phyloP scores from a whole-genome alignment of 23 tunicate species.

The Ascidia mentula region DNA sequence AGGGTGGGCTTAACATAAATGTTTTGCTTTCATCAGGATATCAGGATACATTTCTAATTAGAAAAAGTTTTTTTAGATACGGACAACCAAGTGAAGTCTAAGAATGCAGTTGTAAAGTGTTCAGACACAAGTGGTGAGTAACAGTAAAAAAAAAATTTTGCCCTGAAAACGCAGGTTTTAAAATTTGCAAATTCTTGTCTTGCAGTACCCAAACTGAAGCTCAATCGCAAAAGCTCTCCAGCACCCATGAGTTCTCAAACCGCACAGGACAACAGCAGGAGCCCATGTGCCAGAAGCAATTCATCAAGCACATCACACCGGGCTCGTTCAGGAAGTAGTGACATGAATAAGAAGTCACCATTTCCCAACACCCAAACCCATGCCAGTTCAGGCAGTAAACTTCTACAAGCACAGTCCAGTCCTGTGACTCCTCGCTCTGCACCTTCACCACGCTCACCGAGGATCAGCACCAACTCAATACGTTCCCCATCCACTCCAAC shows the following conservation, averaged over 20 bases:
- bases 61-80: not conserved
- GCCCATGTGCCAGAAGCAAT: slow-evolving; percentile 12
- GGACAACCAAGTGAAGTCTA: not conserved
- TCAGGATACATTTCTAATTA: no score
- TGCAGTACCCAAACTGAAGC: not conserved
- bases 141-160: no score
- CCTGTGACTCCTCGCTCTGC: slow-evolving; percentile 16
- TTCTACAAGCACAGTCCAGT: not conserved
- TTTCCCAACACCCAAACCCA: slow-evolving; percentile 9
- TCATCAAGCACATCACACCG: slow-evolving; percentile 2
- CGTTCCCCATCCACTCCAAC: slow-evolving; percentile 32
- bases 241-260: not conserved
- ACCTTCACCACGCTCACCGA: slow-evolving; percentile 33
- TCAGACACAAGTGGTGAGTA: not conserved
- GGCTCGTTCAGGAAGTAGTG: slow-evolving; percentile 11
- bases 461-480: slow-evolving; percentile 13
- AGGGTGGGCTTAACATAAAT: slow-evolving; percentile 4
- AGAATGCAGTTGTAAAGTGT: not conserved
- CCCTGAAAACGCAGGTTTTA: no score
- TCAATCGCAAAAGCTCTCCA: not conserved
- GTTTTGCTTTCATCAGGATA: no score
- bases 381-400: not conserved
- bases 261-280: not conserved
- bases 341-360: not conserved
- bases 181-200: not conserved